These are phyloP conservation scores for Rhea pennata DNA, from an alignment of 2,113 vertebrate species.

Conservation along the genomic window DNA sequence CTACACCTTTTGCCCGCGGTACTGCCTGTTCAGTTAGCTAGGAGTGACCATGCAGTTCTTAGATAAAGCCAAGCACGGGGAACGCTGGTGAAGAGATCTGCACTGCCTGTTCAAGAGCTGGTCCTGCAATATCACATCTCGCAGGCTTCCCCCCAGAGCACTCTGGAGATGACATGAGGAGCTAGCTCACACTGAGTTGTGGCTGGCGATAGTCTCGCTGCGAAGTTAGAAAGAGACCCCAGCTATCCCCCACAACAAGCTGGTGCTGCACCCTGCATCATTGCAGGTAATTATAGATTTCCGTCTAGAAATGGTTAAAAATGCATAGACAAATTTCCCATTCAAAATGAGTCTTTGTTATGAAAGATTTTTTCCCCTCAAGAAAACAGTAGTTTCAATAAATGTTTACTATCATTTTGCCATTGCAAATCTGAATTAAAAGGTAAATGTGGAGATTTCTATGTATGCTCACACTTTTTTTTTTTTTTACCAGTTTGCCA, in stretches of 20 bases:
- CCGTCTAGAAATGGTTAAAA: neutral
- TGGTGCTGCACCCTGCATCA: neutral
- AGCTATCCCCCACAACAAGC: neutral
- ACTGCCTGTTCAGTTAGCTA: neutral
- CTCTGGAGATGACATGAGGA: too few species aligned
- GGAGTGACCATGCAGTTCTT: neutral
- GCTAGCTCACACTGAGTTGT: too few species aligned
- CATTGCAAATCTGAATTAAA: conserved; percentile 40
- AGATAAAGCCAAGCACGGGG: neutral
- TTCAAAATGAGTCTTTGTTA: neutral
- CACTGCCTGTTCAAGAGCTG: neutral
- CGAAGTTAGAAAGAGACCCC: neutral
- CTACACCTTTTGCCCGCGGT: neutral
- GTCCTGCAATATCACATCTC: too few species aligned
- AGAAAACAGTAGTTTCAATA: neutral
- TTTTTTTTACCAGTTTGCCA: conserved; percentile 29
- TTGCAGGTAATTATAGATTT: neutral
- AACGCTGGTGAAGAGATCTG: neutral
- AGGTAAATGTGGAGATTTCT: conserved; percentile 43
- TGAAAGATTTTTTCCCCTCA: neutral
- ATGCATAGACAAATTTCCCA: neutral
- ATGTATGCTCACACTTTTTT: conserved; percentile 62
- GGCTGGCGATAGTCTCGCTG: too few species aligned
- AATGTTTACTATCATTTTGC: conserved; percentile 55
- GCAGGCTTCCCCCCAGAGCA: too few species aligned